These are phyloP conservation scores for Bolborhynchus lineola DNA, from an alignment of 2,113 vertebrate species.

Conservation along the genomic window DNA sequence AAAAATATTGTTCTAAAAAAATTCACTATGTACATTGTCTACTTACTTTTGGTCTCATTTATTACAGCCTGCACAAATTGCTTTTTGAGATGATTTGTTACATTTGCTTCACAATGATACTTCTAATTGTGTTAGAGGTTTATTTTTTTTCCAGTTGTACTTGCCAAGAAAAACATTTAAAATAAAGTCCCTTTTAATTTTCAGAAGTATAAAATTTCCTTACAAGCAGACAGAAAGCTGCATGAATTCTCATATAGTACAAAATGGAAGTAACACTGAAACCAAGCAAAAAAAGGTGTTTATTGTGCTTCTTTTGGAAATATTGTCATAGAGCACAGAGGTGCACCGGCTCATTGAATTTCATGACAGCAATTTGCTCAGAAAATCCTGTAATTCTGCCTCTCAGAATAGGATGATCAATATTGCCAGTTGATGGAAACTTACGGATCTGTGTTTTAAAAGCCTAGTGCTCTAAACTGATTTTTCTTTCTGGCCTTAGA, in stretches of 20 bases:
- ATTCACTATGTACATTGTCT: not conserved
- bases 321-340: not conserved
- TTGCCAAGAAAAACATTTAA: not conserved
- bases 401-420: not conserved
- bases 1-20: not conserved
- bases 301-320: not conserved
- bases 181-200: not conserved
- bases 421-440: not conserved
- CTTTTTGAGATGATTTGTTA: not conserved
- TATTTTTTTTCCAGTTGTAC: not conserved
- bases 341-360: not conserved
- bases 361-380: not conserved
- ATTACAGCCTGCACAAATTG: not conserved
- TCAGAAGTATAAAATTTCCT: not conserved
- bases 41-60: not conserved
- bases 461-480: not conserved
- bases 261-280: not conserved
- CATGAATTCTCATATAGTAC: not conserved
- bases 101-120: not conserved
- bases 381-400: not conserved
- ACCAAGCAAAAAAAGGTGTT: not conserved
- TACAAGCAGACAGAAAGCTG: not conserved
- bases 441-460: fast-evolving
- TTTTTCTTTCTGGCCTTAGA: not conserved
- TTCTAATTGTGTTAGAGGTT: not conserved